These are phyloP conservation scores for Xyrichtys novacula DNA, from an alignment of 2,797 vertebrate species.

Conservation along the genomic window DNA sequence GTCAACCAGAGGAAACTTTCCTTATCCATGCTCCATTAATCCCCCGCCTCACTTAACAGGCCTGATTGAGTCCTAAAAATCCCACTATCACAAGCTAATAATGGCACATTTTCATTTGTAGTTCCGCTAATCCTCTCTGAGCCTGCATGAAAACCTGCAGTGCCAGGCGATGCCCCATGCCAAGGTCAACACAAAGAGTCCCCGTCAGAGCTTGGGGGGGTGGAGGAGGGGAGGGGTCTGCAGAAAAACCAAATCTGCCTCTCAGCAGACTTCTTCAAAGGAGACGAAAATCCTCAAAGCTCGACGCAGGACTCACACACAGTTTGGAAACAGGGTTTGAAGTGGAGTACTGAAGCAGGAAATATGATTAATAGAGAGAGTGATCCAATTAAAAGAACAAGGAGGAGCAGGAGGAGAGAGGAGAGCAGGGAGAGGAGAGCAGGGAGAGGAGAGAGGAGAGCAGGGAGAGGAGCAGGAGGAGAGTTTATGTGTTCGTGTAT, in stretches of 20 bases:
- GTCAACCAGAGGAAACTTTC: constrained; percentile 7
- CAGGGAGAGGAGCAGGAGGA: no score
- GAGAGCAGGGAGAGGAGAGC: neutral
- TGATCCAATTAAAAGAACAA: neutral
- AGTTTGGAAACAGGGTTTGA: neutral
- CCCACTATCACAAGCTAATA: constrained; percentile 56
- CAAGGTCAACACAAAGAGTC: constrained; percentile 43
- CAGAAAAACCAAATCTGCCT: constrained; percentile 19
- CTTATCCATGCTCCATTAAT: constrained; percentile 29
- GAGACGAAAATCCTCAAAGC: constrained; percentile 13
- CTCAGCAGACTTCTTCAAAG: constrained; percentile 33
- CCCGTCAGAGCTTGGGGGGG: neutral
- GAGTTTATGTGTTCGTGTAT: no score
- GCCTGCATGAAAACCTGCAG: constrained; percentile 29
- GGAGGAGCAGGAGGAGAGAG: no score
- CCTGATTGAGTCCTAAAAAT: constrained; percentile 19
- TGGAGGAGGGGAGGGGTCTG: neutral
- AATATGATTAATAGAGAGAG: neutral
- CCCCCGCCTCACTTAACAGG: constrained; percentile 7
- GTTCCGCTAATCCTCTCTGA: constrained; percentile 55
- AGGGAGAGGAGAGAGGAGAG: neutral
- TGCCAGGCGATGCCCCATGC: constrained; percentile 24
- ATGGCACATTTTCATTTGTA: constrained; percentile 53
- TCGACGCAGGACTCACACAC: neutral
- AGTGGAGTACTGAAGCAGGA: neutral